Evolutionary conservation across 2,113 vertebrate species (phyloP).

Genomic region (Cheilinus undulatus): DNA sequence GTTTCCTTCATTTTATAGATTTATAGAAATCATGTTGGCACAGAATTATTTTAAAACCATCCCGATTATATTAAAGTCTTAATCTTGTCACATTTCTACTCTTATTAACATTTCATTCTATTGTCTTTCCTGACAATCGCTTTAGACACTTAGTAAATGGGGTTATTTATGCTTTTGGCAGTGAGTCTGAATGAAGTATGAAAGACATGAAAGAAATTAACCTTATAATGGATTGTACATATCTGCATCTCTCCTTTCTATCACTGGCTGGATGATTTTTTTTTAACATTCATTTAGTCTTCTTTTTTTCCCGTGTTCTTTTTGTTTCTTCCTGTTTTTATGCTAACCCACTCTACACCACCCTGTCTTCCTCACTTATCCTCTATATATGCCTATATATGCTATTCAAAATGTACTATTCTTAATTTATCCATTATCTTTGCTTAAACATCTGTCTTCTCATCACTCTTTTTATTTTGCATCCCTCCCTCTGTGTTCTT

Average conservation of each 20-base stretch:
- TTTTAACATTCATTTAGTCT: slow-evolving; percentile 3
- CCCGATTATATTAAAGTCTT: no score
- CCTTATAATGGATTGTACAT: slow-evolving; percentile 54
- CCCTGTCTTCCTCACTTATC: neutral
- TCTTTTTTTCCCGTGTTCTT: neutral
- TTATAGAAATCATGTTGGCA: no score
- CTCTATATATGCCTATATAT: neutral
- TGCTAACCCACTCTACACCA: neutral
- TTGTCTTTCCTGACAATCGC: neutral
- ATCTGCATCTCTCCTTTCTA: slow-evolving; percentile 46
- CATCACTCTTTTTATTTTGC: neutral
- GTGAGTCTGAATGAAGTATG: slow-evolving; percentile 41
- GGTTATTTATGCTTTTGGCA: slow-evolving; percentile 7
- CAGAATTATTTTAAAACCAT: no score
- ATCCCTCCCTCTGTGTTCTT: neutral
- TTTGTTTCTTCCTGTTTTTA: slow-evolving; percentile 4
- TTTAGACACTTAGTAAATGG: neutral
- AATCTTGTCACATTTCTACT: no score
- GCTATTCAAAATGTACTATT: neutral
- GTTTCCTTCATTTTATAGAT: no score
- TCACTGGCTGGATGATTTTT: slow-evolving; percentile 8
- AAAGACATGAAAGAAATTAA: slow-evolving; percentile 50
- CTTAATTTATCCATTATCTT: neutral
- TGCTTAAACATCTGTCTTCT: neutral
- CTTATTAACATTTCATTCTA: no score